These are phyloP conservation scores for Cataglyphis livida DNA, from an alignment of 2,888 invertebrate genomes.

Conservation along the genomic window DNA sequence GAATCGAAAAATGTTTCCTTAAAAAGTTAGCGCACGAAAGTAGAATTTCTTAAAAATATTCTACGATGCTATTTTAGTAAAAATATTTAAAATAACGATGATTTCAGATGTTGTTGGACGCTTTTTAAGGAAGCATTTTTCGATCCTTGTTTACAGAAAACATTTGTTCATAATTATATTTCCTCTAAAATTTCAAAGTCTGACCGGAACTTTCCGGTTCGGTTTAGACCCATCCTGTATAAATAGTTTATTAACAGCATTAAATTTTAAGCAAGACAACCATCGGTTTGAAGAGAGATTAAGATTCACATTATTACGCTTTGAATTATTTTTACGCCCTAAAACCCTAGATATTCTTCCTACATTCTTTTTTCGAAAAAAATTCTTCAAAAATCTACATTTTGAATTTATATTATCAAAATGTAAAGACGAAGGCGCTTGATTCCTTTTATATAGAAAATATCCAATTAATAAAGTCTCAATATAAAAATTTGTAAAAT, in stretches of 20 bases:
- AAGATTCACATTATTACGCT: slow-evolving; percentile 1
- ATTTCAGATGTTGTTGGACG: too few relatives aligned
- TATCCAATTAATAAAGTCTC: slow-evolving; percentile 12
- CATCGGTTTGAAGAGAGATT: slow-evolving; percentile 22
- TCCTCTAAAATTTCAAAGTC: too few relatives aligned
- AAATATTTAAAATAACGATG: too few relatives aligned
- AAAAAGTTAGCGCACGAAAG: too few relatives aligned
- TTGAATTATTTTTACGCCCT: slow-evolving; percentile 27
- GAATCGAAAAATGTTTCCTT: too few relatives aligned
- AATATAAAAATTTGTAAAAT: slow-evolving; percentile 11
- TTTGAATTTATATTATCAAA: background rate
- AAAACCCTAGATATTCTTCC: background rate
- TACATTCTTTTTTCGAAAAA: slow-evolving; percentile 9
- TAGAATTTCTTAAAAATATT: too few relatives aligned
- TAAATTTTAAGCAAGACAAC: background rate
- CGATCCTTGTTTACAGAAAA: too few relatives aligned
- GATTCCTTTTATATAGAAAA: slow-evolving; percentile 35
- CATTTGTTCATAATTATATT: too few relatives aligned
- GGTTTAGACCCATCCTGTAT: background rate
- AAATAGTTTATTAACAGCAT: slow-evolving; percentile 35
- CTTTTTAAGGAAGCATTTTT: too few relatives aligned
- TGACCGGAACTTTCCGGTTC: too few relatives aligned
- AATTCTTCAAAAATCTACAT: background rate
- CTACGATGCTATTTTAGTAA: too few relatives aligned
- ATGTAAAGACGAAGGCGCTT: background rate